phyloP scores from a whole-genome alignment of 1,140 invertebrate genomes.

The Zaprionus davidi region DNA sequence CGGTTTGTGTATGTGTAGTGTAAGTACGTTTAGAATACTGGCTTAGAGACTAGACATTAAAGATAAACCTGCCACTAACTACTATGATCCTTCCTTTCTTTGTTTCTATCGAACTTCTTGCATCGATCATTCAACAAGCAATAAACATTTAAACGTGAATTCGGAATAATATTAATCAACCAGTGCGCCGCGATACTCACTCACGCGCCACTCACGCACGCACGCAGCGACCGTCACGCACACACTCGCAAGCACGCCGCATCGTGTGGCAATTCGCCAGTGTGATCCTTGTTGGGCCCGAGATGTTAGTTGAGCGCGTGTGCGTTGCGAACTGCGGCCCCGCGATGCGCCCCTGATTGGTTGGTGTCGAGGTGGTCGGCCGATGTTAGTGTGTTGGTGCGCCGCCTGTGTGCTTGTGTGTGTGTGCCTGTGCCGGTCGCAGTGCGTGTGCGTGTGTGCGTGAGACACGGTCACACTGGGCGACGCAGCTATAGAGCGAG shows the following conservation, averaged over 20 bases:
- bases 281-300: conserved; percentile 41
- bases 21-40: conserved; percentile 29
- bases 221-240: conserved; percentile 2
- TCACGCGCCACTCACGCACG: conserved; percentile 1
- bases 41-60: conserved; percentile 32
- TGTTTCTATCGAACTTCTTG: neutral
- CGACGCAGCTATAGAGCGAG: conserved; percentile 15
- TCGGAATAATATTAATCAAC: conserved; percentile 30
- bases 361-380: conserved; percentile 40
- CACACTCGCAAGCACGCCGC: neutral
- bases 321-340: conserved; percentile 15
- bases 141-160: conserved; percentile 70
- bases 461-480: conserved; percentile 6
- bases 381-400: conserved; percentile 42
- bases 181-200: neutral
- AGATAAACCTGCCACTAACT: conserved; percentile 32
- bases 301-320: conserved; percentile 25
- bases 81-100: conserved; percentile 15
- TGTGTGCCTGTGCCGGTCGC: conserved; percentile 2
- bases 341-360: conserved; percentile 21
- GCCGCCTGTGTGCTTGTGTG: conserved; percentile 23
- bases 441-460: neutral
- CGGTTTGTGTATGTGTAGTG: neutral
- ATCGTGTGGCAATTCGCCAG: conserved; percentile 19
- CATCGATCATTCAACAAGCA: conserved; percentile 51